Percentiles rank a stretch among this genome's conserved stretches.
These are phyloP conservation scores for Argopecten irradians DNA, from an alignment of 1,140 invertebrate species.

Conservation along the genomic window DNA sequence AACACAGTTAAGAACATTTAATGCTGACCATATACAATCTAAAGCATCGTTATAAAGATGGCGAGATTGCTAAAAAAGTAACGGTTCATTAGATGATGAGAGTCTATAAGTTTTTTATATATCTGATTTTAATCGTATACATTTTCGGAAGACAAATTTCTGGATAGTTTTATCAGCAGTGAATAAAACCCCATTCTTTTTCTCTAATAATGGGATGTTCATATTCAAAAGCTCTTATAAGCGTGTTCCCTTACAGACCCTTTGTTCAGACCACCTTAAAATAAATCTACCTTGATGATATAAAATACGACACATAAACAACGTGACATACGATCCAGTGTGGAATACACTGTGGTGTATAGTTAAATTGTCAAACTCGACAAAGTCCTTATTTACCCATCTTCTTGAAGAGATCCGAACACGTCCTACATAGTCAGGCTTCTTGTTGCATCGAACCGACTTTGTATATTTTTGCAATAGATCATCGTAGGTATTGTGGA, in stretches of 20 bases:
- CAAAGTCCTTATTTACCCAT: background rate
- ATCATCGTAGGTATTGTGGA: background rate
- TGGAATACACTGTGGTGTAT: background rate
- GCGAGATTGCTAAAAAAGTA: no score
- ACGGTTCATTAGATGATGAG: no score
- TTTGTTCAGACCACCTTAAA: background rate
- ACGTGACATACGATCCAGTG: background rate
- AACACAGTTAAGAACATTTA: no score
- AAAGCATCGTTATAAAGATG: no score
- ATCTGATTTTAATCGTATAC: no score
- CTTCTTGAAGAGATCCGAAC: background rate
- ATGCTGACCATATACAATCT: no score
- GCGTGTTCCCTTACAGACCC: background rate
- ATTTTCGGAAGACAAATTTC: no score
- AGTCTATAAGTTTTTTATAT: no score
- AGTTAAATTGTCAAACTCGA: background rate
- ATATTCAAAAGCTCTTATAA: background rate
- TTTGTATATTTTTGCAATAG: conserved; percentile 17
- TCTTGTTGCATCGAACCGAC: background rate
- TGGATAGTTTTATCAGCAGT: no score
- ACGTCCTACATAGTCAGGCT: background rate
- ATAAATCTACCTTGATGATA: background rate
- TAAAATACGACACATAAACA: background rate
- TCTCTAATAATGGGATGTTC: background rate
- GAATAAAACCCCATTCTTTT: no score